Evolutionary conservation across 2,888 invertebrate species (phyloP).

Genomic region (Erebia aethiops): DNA sequence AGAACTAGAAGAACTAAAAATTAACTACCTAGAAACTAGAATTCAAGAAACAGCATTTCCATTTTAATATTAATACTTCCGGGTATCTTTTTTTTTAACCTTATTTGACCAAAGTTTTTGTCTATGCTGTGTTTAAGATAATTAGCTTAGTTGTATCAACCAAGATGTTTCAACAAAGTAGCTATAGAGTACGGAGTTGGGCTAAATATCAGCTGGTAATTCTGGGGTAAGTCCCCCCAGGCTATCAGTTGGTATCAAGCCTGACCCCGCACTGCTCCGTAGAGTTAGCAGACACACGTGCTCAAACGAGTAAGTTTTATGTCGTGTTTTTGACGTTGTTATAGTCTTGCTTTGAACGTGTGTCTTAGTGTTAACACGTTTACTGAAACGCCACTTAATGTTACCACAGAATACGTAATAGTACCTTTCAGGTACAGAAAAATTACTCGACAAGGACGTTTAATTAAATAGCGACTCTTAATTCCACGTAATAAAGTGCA

Average conservation of each 20-base stretch:
- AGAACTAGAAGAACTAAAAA: too few relatives aligned
- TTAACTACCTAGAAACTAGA: too few relatives aligned
- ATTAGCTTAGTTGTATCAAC: background rate
- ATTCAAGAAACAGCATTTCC: too few relatives aligned
- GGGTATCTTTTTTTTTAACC: too few relatives aligned
- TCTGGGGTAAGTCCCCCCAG: conserved; percentile 92
- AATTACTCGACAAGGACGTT: too few relatives aligned
- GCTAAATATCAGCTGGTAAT: conserved; percentile 99
- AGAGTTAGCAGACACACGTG: conserved; percentile 54
- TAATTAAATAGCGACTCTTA: too few relatives aligned
- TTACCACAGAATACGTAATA: too few relatives aligned
- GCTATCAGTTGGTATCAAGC: conserved; percentile 93
- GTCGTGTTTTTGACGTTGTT: conserved; percentile 45
- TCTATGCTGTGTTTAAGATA: background rate
- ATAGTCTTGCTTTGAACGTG: conserved; percentile 51
- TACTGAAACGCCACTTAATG: too few relatives aligned
- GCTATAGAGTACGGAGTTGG: conserved; percentile 47
- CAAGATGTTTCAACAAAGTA: conserved; percentile 28
- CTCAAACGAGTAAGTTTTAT: conserved; percentile 58
- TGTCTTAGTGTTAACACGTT: conserved; percentile 41
- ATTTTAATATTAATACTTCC: too few relatives aligned
- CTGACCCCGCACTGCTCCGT: conserved; percentile 51
- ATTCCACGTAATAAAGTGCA: too few relatives aligned
- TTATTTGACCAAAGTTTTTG: background rate
- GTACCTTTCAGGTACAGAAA: too few relatives aligned